Percentiles rank a stretch among this genome's conserved stretches.
Conservation (phyloP, 2,888 invertebrate species). For the Tetheella fluctuosa region DNA sequence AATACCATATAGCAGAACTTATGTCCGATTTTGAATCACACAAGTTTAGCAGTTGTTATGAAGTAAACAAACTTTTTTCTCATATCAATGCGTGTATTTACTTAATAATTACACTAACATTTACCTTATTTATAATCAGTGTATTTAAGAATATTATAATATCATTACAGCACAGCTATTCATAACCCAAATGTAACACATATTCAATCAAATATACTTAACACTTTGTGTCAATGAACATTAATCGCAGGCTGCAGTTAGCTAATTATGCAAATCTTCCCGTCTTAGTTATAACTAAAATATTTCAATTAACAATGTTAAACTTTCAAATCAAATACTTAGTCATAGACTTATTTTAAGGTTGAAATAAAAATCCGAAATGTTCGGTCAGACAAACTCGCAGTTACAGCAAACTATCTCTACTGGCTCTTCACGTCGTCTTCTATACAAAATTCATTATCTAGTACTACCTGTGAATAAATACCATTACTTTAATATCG, state of each 20-base stretch:
- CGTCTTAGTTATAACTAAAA: not conserved
- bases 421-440: conserved; percentile 51
- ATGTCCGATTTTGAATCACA: too few species aligned
- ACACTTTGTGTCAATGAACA: conserved; percentile 1
- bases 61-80: too few species aligned
- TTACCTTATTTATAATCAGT: not conserved
- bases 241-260: not conserved
- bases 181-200: not conserved
- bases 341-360: not conserved
- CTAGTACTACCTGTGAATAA: conserved; percentile 63
- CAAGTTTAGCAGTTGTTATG: too few species aligned
- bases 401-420: not conserved
- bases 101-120: not conserved
- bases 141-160: not conserved
- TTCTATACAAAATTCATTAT: conserved; percentile 62
- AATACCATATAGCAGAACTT: too few species aligned
- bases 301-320: not conserved
- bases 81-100: too few species aligned
- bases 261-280: not conserved
- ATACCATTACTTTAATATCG: not conserved
- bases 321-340: not conserved
- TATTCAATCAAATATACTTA: not conserved
- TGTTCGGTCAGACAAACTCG: not conserved
- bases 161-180: not conserved
- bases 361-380: not conserved